Evolutionary conservation across 2,113 vertebrate genomes (phyloP).

Genomic region (Arothron firmamentum): DNA sequence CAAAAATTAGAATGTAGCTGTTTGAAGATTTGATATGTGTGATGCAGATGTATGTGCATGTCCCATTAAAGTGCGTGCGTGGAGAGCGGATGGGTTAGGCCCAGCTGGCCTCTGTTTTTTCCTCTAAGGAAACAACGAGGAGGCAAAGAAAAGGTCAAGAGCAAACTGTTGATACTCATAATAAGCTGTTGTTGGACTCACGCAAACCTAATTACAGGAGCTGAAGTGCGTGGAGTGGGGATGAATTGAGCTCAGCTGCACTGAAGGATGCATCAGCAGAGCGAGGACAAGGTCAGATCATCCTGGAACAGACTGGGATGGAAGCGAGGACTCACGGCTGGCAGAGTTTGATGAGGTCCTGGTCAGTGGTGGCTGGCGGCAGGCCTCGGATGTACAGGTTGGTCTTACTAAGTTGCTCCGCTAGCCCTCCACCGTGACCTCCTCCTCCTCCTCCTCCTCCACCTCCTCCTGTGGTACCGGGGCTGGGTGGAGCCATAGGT

Average conservation of each 20-base stretch:
- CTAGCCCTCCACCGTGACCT: slow-evolving; percentile 78
- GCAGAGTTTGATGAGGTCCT: slow-evolving; percentile 80
- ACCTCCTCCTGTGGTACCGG: slow-evolving; percentile 81
- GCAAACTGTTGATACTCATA: slow-evolving; percentile 58
- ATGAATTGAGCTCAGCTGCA: slow-evolving; percentile 16
- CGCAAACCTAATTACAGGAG: slow-evolving; percentile 44
- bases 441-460: slow-evolving; percentile 51
- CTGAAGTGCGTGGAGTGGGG: slow-evolving; percentile 27
- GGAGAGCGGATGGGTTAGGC: slow-evolving; percentile 52
- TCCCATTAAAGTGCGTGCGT: not conserved
- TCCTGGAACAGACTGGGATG: slow-evolving; percentile 9
- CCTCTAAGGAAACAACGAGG: slow-evolving; percentile 55
- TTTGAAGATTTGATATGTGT: not conserved
- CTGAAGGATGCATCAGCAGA: slow-evolving; percentile 15
- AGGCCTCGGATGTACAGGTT: slow-evolving; percentile 99
- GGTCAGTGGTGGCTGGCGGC: slow-evolving; percentile 84
- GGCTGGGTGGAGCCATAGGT: slow-evolving; percentile 98
- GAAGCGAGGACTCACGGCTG: slow-evolving; percentile 71
- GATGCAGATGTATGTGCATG: not conserved
- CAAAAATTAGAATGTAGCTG: not conserved
- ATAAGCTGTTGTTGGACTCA: slow-evolving; percentile 43
- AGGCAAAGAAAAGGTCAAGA: slow-evolving; percentile 48
- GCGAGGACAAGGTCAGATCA: not conserved
- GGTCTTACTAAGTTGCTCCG: slow-evolving; percentile 98
- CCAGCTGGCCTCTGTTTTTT: slow-evolving; percentile 49